phyloP scores from a whole-genome alignment of 2,888 invertebrate species.

The Pristionchus mayeri region DNA sequence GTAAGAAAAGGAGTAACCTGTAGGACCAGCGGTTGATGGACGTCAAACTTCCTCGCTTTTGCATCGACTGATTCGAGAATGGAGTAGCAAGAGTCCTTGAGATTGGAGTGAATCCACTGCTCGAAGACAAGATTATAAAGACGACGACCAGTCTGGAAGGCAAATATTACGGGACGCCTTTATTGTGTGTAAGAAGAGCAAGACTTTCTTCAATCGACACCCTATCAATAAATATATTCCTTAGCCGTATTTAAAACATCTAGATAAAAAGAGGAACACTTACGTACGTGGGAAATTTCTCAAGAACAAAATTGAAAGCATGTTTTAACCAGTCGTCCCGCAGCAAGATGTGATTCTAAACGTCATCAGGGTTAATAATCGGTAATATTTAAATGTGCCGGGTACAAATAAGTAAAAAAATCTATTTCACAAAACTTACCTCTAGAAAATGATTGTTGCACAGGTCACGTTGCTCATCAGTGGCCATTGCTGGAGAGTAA shows the following conservation, averaged over 20 bases:
- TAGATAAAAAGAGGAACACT: background rate
- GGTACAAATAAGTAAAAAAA: too few relatives aligned
- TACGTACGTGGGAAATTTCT: constrained; percentile 21
- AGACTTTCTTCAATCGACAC: too few relatives aligned
- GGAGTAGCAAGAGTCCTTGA: constrained; percentile 32
- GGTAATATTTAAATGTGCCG: too few relatives aligned
- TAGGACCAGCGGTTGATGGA: background rate
- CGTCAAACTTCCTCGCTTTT: background rate
- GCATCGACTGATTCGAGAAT: constrained; percentile 31
- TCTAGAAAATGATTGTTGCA: constrained; percentile 3
- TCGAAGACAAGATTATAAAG: constrained; percentile 49
- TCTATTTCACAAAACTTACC: background rate
- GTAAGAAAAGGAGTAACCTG: background rate
- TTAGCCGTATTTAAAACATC: too few relatives aligned
- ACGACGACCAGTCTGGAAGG: background rate
- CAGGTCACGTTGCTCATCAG: background rate
- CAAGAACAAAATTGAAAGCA: background rate
- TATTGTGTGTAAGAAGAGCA: too few relatives aligned
- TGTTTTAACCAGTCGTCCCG: background rate
- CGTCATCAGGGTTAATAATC: too few relatives aligned
- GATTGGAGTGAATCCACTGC: constrained; percentile 51
- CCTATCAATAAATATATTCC: too few relatives aligned
- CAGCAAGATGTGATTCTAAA: constrained; percentile 19
- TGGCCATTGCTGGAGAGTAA: background rate
- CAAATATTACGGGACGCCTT: too few relatives aligned